Base-by-base conservation (phyloP, 2,113 vertebrate species). In the Carassius gibelio region DNA sequence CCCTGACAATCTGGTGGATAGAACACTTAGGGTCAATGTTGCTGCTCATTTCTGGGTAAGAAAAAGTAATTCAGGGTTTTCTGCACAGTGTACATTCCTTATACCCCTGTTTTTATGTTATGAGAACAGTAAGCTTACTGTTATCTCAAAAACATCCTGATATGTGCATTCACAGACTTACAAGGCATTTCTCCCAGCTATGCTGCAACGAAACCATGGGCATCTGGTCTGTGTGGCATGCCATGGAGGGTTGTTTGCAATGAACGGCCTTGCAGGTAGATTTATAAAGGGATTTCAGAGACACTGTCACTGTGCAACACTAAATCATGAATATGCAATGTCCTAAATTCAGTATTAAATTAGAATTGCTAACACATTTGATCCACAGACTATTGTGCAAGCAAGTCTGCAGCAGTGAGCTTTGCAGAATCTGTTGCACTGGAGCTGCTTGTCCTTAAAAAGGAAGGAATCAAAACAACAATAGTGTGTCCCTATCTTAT, bases 341-440 rank as follows among this genome's bases (percentile, higher is more conserved):
- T 26, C 11, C 26, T 13, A 30, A 66, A 5, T 66, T 66, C 26
- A 36, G 26, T 52, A 15, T 62, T 34, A 42, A 19, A 68, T 19
- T 17, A 15, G 11, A 4, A 23, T 61, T 21, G 6, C 9, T 38
- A 19, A 36, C 19, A 34, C n/a, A 62, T 90, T 64, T 81, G 90
- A 90, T 87, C 93, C 91, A 81, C 94, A 96, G 96, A 96, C 91
- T 96, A 96, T 75, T 96, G 94, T 89, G 93, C 95, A 21, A 96
- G 95, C 92, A 96, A 96, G 88, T 96, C 94, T 91, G 95, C 94
- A 88, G 95, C 94, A 55, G 0, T 91, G 68, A 95, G 95, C 17
- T 95, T 96, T 89, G 95, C 95, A 1, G 95, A 96, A 89, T 91
- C 95, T 14, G 0, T 96, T 45, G 82, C 78, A 26, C 0, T 85